phyloP scores from a whole-genome alignment of 2,888 invertebrate genomes.

The Caenorhabditis becei region DNA sequence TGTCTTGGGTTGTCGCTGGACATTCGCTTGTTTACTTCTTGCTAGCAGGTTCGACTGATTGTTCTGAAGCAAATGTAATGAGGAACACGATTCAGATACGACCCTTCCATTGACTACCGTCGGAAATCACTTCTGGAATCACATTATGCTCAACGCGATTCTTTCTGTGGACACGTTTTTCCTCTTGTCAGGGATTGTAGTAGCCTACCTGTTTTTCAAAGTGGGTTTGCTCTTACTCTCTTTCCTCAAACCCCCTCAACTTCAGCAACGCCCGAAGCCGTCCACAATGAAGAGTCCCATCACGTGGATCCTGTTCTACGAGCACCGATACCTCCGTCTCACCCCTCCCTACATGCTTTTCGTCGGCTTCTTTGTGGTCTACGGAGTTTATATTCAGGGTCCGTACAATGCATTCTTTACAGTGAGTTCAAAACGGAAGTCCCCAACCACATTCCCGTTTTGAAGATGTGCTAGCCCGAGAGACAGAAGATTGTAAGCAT shows the following conservation, averaged over 20 bases:
- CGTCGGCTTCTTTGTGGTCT: conserved; percentile 60
- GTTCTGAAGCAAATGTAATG: background rate
- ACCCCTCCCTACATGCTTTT: conserved; percentile 64
- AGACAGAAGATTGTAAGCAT: conserved; percentile 45
- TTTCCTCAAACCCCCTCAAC: too few relatives aligned
- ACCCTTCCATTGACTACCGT: conserved; percentile 11
- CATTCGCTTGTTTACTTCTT: conserved; percentile 54
- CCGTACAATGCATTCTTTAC: conserved; percentile 49
- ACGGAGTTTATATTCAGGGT: conserved; percentile 50
- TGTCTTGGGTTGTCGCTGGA: conserved; percentile 71
- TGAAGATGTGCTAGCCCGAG: conserved; percentile 7
- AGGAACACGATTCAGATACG: conserved; percentile 18
- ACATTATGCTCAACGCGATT: conserved; percentile 60
- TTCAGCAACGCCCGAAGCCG: conserved; percentile 40
- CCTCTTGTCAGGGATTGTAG: conserved; percentile 69
- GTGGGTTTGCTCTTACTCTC: too few relatives aligned
- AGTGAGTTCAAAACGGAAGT: too few relatives aligned
- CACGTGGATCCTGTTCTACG: conserved; percentile 73
- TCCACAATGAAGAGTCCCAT: conserved; percentile 49
- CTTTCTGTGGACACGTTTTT: conserved; percentile 76
- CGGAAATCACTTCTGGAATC: conserved; percentile 36
- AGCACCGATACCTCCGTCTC: conserved; percentile 70
- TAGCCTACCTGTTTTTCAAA: conserved; percentile 73
- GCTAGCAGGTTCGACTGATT: conserved; percentile 17
- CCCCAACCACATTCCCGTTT: too few relatives aligned